A percentile compares a stretch with the other conserved stretches of the same genome.
phyloP scores from a whole-genome alignment of 1,140 invertebrate genomes.

The Diachasma alloeum region DNA sequence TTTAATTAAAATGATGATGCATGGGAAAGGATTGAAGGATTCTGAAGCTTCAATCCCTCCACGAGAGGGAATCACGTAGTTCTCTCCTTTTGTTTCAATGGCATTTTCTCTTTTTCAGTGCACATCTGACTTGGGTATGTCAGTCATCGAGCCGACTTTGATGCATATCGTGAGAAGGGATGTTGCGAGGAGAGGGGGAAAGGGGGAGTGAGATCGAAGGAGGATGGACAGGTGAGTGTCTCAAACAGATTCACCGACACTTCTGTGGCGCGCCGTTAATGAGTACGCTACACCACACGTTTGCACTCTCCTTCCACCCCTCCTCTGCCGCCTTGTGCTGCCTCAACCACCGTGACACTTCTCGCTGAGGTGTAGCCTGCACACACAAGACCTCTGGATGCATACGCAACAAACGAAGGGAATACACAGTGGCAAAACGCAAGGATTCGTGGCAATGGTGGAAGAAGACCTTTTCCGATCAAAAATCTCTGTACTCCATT shows the following conservation, averaged over 20 bases:
- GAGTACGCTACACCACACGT: constrained; percentile 3
- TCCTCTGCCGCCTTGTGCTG: background rate
- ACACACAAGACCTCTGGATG: background rate
- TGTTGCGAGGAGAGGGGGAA: background rate
- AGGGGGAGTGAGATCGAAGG: background rate
- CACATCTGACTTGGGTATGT: constrained; percentile 18
- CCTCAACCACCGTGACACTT: background rate
- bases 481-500: background rate
- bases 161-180: constrained; percentile 21
- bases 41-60: background rate
- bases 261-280: constrained; percentile 15
- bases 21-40: background rate
- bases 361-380: background rate
- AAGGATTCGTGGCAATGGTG: background rate
- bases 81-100: background rate
- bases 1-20: background rate
- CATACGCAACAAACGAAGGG: background rate
- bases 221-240: constrained; percentile 22
- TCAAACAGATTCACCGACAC: constrained; percentile 31
- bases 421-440: background rate
- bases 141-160: constrained; percentile 24
- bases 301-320: background rate
- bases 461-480: background rate
- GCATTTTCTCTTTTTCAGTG: constrained; percentile 1
- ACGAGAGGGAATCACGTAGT: background rate